These are phyloP conservation scores for Pampusana beccarii DNA, from an alignment of 2,113 vertebrate genomes.

Conservation along the genomic window DNA sequence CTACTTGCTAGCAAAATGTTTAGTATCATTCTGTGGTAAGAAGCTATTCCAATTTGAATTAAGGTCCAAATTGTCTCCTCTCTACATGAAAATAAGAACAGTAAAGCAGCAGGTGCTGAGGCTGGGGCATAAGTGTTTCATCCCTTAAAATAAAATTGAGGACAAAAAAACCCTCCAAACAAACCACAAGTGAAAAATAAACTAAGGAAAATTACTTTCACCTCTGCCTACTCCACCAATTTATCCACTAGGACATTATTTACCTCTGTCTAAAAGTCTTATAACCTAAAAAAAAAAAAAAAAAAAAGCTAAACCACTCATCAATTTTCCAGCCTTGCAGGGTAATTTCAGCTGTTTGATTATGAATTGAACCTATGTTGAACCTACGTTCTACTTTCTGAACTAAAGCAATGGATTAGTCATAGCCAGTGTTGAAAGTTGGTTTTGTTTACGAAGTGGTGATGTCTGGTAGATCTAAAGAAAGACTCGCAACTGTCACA, in stretches of 20 bases:
- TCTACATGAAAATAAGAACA: constrained; percentile 8
- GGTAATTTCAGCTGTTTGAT: constrained; percentile 60
- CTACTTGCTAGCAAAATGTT: constrained; percentile 11
- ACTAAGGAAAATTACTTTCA: constrained; percentile 18
- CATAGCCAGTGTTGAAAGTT: constrained; percentile 59
- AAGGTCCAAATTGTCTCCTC: constrained; percentile 19
- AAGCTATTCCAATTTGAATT: constrained; percentile 40
- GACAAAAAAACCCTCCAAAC: not conserved
- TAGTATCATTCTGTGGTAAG: not conserved
- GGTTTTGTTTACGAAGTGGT: constrained; percentile 66
- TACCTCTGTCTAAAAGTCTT: not conserved
- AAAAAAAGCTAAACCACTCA: not conserved
- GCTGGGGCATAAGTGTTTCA: not conserved
- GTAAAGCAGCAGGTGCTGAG: constrained; percentile 2
- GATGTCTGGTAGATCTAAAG: constrained; percentile 26
- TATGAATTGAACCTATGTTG: constrained; percentile 42
- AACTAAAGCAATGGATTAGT: constrained; percentile 71
- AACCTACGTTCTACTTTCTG: constrained; percentile 60
- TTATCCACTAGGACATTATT: constrained; percentile 24
- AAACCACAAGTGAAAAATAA: constrained; percentile 39
- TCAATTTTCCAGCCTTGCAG: constrained; percentile 42
- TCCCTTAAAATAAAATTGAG: constrained; percentile 35
- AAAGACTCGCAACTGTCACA: constrained; percentile 61
- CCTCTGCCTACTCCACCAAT: not conserved
- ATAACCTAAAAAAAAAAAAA: not conserved